Conservation (phyloP, 2,888 invertebrate species). For the Rosalia funebris region DNA sequence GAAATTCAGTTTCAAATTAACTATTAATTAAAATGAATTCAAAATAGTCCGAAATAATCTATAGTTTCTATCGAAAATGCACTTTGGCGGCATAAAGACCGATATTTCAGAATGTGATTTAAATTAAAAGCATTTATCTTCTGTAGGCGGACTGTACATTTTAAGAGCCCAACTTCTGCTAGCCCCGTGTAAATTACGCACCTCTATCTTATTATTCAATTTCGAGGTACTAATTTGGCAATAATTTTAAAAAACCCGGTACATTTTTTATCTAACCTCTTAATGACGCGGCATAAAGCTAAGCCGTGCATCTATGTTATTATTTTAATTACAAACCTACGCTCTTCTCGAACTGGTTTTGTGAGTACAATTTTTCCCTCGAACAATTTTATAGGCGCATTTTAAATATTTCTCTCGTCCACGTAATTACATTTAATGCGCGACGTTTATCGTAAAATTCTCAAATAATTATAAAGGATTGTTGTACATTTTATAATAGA, state of each 20-base stretch:
- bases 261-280: constrained; percentile 31
- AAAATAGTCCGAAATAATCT: constrained; percentile 5
- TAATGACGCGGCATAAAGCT: constrained; percentile 42
- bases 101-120: constrained; percentile 16
- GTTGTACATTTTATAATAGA: constrained; percentile 24
- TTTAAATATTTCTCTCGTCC: constrained; percentile 19
- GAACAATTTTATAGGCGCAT: constrained; percentile 17
- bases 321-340: constrained; percentile 49
- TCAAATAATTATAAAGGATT: constrained; percentile 21
- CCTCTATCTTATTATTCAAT: constrained; percentile 27
- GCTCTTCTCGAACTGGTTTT: constrained; percentile 26
- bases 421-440: constrained; percentile 24
- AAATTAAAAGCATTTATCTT: constrained; percentile 21
- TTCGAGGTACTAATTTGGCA: constrained; percentile 31
- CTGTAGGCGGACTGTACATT: constrained; percentile 14
- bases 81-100: constrained; percentile 8
- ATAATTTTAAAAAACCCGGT: constrained; percentile 26
- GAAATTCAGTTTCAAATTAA: no score
- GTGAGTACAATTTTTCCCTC: constrained; percentile 15
- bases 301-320: constrained; percentile 40
- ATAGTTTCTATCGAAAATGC: constrained; percentile 7
- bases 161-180: constrained; percentile 15
- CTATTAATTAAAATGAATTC: no score
- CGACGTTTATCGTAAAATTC: constrained; percentile 24
- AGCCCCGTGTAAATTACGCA: constrained; percentile 11